These are phyloP conservation scores for Notoglanidium macrostoma DNA, from an alignment of 2,797 vertebrate genomes.

Conservation along the genomic window DNA sequence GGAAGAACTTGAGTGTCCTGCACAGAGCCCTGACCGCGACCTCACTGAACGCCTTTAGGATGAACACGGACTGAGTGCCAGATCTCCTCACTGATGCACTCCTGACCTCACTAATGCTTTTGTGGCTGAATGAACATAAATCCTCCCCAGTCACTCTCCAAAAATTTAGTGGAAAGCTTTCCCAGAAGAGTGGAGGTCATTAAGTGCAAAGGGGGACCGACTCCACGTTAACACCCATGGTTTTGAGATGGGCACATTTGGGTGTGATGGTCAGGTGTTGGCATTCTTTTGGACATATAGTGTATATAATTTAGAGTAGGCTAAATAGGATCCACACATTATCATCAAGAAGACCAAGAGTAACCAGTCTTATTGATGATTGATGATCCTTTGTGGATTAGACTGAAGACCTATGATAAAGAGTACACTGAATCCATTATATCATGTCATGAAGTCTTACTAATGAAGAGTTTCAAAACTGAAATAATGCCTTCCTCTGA, in stretches of 20 bases:
- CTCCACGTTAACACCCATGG: no score
- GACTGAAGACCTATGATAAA: not conserved
- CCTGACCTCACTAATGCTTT: no score
- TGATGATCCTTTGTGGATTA: not conserved
- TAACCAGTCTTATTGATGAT: not conserved
- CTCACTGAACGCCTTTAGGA: no score
- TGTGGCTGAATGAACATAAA: no score
- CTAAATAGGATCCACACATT: not conserved
- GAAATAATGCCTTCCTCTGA: not conserved
- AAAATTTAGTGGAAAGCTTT: no score
- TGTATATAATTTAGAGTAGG: not conserved
- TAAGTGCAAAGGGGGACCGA: no score
- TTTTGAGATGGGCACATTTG: not conserved
- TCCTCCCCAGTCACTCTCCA: no score
- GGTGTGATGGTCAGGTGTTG: not conserved
- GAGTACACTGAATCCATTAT: not conserved
- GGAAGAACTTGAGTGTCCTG: no score
- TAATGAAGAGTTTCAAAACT: not conserved
- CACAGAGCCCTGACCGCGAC: no score
- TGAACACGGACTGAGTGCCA: no score
- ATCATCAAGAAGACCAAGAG: not conserved
- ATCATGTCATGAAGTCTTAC: not conserved
- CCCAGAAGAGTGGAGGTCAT: no score
- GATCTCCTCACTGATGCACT: no score
- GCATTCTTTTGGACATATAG: not conserved